Conservation (phyloP, 2,888 invertebrate genomes). For the Heteropelma amictum region DNA sequence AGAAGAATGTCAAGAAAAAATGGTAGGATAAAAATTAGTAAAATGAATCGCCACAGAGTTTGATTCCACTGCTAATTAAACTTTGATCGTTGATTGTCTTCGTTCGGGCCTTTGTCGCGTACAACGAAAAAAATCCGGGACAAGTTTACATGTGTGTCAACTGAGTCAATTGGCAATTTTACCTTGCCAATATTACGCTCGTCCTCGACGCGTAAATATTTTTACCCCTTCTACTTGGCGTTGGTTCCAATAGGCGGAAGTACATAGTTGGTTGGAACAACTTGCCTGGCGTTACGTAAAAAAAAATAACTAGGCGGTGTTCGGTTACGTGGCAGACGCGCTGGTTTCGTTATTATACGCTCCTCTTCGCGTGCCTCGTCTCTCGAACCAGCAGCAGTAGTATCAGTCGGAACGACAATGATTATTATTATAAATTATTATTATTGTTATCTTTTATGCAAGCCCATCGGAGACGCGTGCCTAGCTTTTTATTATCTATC, state of each 20-base stretch:
- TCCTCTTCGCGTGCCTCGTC: neutral
- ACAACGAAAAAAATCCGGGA: too few species aligned
- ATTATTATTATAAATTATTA: slow-evolving; percentile 7
- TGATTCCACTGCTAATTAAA: too few species aligned
- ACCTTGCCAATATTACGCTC: neutral
- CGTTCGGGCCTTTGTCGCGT: too few species aligned
- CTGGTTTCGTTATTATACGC: slow-evolving; percentile 14
- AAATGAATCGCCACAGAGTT: too few species aligned
- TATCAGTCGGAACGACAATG: slow-evolving; percentile 4
- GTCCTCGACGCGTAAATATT: neutral
- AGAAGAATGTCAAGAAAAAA: too few species aligned
- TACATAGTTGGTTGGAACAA: slow-evolving; percentile 62
- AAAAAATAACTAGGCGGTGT: slow-evolving; percentile 47
- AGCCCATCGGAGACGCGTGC: slow-evolving; percentile 17
- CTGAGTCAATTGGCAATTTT: neutral
- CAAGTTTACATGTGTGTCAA: too few species aligned
- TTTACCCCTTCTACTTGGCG: slow-evolving; percentile 7
- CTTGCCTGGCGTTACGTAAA: slow-evolving; percentile 64
- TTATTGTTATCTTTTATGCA: slow-evolving; percentile 18
- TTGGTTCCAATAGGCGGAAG: slow-evolving; percentile 65
- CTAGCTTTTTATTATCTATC: slow-evolving; percentile 29
- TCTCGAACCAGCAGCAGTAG: slow-evolving; percentile 20
- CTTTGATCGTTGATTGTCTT: too few species aligned
- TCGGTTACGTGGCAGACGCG: slow-evolving; percentile 48
- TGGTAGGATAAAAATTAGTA: too few species aligned